These are phyloP conservation scores for Darevskia mixta DNA, from an alignment of 2,797 vertebrate genomes.

Conservation along the genomic window DNA sequence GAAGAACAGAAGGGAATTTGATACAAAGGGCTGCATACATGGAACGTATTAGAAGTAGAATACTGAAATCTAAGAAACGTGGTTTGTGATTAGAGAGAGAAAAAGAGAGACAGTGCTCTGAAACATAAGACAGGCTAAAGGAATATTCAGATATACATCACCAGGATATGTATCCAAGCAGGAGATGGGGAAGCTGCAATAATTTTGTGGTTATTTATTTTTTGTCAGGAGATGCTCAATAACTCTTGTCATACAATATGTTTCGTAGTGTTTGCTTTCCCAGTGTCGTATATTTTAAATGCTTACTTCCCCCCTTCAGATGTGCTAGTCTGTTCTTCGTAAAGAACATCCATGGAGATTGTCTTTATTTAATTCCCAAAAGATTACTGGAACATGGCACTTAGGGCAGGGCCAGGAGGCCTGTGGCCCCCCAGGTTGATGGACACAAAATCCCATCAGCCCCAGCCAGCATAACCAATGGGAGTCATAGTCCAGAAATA, in stretches of 20 bases:
- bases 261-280: background rate
- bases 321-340: slow-evolving; percentile 14
- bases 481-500: too few relatives aligned
- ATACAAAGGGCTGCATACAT: slow-evolving; percentile 29
- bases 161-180: slow-evolving; percentile 19
- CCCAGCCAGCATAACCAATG: too few relatives aligned
- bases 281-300: background rate
- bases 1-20: background rate
- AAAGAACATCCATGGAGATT: background rate
- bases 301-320: background rate
- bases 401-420: background rate
- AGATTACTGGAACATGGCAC: background rate
- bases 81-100: background rate
- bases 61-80: slow-evolving; percentile 32
- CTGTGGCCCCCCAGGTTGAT: too few relatives aligned
- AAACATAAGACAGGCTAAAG: slow-evolving; percentile 27
- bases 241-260: background rate
- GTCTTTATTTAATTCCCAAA: slow-evolving; percentile 5
- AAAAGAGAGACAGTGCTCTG: background rate
- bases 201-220: slow-evolving; percentile 20
- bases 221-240: background rate
- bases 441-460: too few relatives aligned
- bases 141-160: slow-evolving; percentile 1
- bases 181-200: background rate
- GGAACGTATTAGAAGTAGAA: background rate